These are phyloP conservation scores for Azorinus chamasolen DNA, from an alignment of 2,888 invertebrate species.

Conservation along the genomic window DNA sequence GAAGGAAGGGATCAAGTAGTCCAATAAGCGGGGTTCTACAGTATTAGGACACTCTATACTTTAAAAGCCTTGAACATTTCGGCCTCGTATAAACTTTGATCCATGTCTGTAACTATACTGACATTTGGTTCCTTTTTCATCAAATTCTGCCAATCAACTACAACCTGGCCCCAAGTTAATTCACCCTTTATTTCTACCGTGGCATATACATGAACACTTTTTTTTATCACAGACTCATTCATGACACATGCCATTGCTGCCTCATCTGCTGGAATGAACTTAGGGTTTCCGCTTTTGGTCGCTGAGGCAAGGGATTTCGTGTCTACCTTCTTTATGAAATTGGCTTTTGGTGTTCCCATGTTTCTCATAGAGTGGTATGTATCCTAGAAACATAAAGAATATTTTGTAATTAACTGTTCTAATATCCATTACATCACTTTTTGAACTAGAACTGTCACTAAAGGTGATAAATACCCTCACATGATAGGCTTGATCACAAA, in stretches of 20 bases:
- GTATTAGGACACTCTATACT: not conserved
- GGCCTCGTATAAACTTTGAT: conserved; percentile 49
- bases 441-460: too few species aligned
- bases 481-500: too few species aligned
- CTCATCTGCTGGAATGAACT: conserved; percentile 50
- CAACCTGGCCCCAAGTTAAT: conserved; percentile 59
- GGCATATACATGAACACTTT: conserved; percentile 38
- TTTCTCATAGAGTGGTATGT: conserved; percentile 24
- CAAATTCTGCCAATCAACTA: conserved; percentile 56
- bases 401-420: too few species aligned
- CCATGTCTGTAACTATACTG: conserved; percentile 48
- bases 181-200: conserved; percentile 54
- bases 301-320: conserved; percentile 5
- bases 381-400: conserved; percentile 26
- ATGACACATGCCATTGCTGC: conserved; percentile 45
- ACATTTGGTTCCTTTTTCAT: conserved; percentile 39
- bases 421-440: too few species aligned
- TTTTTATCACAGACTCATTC: conserved; percentile 40
- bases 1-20: too few species aligned
- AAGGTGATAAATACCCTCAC: too few species aligned
- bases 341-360: conserved; percentile 34
- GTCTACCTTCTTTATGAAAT: conserved; percentile 45
- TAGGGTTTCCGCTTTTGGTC: not conserved
- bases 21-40: too few species aligned
- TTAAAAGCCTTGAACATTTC: conserved; percentile 29